phyloP scores from a whole-genome alignment of 2,797 vertebrate species.

The Hafferia zeledoni region DNA sequence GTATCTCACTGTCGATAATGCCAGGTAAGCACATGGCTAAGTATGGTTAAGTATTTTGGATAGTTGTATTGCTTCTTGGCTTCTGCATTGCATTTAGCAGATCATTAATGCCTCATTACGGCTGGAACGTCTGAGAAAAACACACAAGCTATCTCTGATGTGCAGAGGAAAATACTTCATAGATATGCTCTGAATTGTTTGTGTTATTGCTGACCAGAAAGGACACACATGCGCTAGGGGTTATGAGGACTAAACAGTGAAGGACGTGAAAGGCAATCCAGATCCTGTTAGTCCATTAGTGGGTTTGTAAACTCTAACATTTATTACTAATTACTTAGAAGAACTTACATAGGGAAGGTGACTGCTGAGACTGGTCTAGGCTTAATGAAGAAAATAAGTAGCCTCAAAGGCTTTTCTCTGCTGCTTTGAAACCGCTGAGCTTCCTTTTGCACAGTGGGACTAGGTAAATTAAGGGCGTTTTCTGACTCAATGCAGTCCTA shows the following conservation, averaged over 20 bases:
- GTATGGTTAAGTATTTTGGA: not conserved
- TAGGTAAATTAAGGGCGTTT: not conserved
- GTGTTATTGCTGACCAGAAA: not conserved
- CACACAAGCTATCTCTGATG: not conserved
- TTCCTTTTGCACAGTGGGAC: not conserved
- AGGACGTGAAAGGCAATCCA: not conserved
- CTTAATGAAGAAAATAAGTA: not conserved
- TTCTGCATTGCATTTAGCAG: not conserved
- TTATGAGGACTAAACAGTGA: not conserved
- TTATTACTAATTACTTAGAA: not conserved
- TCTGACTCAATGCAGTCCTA: not conserved
- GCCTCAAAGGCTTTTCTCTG: not conserved
- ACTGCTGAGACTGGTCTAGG: not conserved
- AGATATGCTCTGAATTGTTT: not conserved
- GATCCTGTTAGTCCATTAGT: not conserved
- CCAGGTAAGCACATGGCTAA: conserved; percentile 58
- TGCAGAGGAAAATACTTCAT: not conserved
- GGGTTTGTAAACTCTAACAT: not conserved
- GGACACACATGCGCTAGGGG: not conserved
- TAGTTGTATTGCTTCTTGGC: not conserved
- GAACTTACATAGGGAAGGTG: not conserved
- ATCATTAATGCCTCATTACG: conserved; percentile 22
- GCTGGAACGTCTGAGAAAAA: not conserved
- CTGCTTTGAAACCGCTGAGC: not conserved
- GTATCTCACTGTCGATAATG: conserved; percentile 51